A percentile compares a stretch with the other conserved stretches of the same genome.
These are phyloP conservation scores for Teleiodes luculella DNA, from an alignment of 2,888 invertebrate species.

Conservation along the genomic window DNA sequence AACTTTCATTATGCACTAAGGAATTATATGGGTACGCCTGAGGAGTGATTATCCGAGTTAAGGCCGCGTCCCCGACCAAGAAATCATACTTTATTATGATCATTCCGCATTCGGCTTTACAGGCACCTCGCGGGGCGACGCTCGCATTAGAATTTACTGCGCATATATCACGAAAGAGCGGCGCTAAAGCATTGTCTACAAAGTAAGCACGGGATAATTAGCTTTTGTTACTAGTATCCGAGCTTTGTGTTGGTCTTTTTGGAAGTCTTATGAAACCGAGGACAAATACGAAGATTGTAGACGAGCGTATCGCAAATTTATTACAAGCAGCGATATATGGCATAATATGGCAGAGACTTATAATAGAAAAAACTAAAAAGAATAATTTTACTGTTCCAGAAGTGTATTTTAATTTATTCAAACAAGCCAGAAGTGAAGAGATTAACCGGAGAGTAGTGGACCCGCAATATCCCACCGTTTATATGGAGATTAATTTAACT, in stretches of 20 bases:
- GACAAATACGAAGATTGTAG: constrained; percentile 1
- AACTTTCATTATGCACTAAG: constrained; percentile 80
- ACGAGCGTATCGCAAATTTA: not conserved
- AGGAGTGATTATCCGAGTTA: constrained; percentile 76
- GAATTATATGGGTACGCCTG: constrained; percentile 77
- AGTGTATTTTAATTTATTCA: not conserved
- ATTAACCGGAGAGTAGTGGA: constrained; percentile 50
- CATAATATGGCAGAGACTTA: too few species aligned
- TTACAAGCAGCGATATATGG: not conserved
- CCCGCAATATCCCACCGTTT: constrained; percentile 26
- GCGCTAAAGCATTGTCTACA: constrained; percentile 56
- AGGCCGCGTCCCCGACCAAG: constrained; percentile 72
- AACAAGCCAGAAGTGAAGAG: constrained; percentile 20
- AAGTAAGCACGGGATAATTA: constrained; percentile 56
- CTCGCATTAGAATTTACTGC: constrained; percentile 69
- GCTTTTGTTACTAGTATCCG: constrained; percentile 46
- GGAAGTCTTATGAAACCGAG: not conserved
- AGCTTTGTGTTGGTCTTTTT: constrained; percentile 25
- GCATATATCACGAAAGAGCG: constrained; percentile 58
- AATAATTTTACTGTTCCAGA: too few species aligned
- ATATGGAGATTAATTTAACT: constrained; percentile 32
- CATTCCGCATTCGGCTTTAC: constrained; percentile 63
- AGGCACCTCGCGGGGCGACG: constrained; percentile 58
- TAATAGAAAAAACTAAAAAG: too few species aligned
- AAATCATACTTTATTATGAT: constrained; percentile 77